Evolutionary conservation across 2,113 vertebrate genomes (phyloP), one percentile per base, ranked within the genome.

Genomic region (Tenebrosternarchus preto): DNA sequence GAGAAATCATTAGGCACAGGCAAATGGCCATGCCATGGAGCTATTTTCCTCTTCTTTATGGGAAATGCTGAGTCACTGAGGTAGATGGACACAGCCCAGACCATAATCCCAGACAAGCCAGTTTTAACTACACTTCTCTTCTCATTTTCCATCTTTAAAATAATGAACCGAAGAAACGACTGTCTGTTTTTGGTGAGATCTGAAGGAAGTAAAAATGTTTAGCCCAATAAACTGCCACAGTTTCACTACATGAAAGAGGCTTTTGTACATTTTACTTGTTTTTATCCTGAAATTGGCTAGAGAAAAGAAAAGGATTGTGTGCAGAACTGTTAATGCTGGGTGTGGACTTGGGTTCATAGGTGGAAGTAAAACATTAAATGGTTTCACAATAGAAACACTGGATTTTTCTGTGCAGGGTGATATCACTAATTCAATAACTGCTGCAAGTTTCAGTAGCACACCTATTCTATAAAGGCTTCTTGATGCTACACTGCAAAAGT

Each of bases 41-140:
- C 39, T 61, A 77, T 19, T 63, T 78, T 53, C 73, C 71, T 5
- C 56, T 68, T 84, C 80, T 81, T 70, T 80, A 17, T 79, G 78
- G 91, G 87, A 90, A 88, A 74, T 81, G 81, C 73, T 91, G 92
- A 92, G 89, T 92, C 92, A 92, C 82, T 46, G 22, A 77, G 78
- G 29, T 43, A 78, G 82, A 56, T 77, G 70, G 64, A 4, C 71
- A 75, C 12, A 9, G 77, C 78, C 84, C 84, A 79, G 36, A 78
- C 74, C 46, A 77, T 57, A 77, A 83, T 86, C 85, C 88, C 68
- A 87, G 61, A 70, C 56, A 78, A 6, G 57, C 1, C 78, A 25
- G 59, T 82, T 84, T 82, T 74, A 84, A 81, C 75, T 81, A 68
- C 0, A 29, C 55, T 69, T 16, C 66, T 69, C 83, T 84, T 80